Evolutionary conservation across 2,113 vertebrate genomes (phyloP).

Genomic region (Osmerus eperlanus): DNA sequence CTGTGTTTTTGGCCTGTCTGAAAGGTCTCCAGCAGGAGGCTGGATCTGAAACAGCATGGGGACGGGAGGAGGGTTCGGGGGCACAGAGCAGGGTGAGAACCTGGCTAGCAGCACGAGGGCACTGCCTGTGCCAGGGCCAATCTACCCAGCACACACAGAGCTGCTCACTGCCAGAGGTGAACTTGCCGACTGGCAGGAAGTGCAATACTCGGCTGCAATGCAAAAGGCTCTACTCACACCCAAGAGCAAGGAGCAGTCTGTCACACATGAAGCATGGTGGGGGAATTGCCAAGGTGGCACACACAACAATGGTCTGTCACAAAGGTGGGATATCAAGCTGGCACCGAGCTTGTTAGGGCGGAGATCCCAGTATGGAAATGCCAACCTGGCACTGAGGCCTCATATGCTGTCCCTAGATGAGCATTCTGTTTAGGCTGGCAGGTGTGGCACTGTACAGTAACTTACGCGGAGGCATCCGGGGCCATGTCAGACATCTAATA

Average conservation of each 20-base stretch:
- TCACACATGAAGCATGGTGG: slow-evolving; percentile 9
- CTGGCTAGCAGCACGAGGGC: neutral
- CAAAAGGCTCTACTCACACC: slow-evolving; percentile 22
- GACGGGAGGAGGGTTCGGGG: neutral
- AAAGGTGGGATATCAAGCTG: too few relatives aligned
- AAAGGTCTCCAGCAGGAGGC: neutral
- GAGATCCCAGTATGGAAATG: too few relatives aligned
- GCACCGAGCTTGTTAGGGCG: too few relatives aligned
- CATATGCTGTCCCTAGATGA: too few relatives aligned
- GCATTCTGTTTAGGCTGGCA: too few relatives aligned
- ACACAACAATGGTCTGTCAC: neutral
- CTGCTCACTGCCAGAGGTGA: slow-evolving; percentile 6
- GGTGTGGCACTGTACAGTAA: too few relatives aligned
- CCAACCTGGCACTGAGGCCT: too few relatives aligned
- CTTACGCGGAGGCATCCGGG: too few relatives aligned
- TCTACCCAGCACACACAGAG: neutral
- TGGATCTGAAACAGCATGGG: neutral
- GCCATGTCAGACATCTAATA: too few relatives aligned
- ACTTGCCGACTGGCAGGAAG: neutral
- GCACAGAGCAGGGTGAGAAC: neutral
- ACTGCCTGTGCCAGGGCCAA: neutral
- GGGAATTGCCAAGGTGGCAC: slow-evolving; percentile 20
- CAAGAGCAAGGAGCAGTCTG: slow-evolving; percentile 30
- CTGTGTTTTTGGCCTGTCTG: too few relatives aligned
- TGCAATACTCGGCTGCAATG: slow-evolving; percentile 10